phyloP scores from a whole-genome alignment of 2,797 vertebrate genomes.

The Allobates femoralis region DNA sequence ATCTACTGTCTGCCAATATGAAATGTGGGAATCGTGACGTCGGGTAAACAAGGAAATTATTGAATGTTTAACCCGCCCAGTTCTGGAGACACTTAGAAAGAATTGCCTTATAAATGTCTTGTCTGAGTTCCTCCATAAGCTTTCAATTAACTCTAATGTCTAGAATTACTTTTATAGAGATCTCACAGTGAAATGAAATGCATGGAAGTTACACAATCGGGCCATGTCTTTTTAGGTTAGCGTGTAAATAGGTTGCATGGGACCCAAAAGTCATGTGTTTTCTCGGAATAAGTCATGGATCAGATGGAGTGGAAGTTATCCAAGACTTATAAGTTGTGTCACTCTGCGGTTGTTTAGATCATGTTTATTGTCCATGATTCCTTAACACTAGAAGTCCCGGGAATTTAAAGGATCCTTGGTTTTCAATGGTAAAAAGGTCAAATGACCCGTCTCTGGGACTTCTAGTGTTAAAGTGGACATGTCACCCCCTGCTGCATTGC shows the following conservation, averaged over 20 bases:
- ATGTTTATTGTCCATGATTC: too few relatives aligned
- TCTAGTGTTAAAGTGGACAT: too few relatives aligned
- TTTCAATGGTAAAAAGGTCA: too few relatives aligned
- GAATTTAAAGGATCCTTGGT: too few relatives aligned
- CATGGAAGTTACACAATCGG: not conserved
- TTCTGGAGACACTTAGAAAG: conserved; percentile 34
- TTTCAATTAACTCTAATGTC: conserved; percentile 16
- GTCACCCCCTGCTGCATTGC: too few relatives aligned
- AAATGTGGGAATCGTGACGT: not conserved
- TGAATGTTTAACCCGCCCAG: conserved; percentile 37
- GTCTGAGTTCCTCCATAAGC: not conserved
- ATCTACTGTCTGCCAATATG: conserved; percentile 17
- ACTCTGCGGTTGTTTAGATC: not conserved
- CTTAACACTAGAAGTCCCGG: too few relatives aligned
- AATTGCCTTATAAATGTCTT: conserved; percentile 26
- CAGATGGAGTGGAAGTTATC: not conserved
- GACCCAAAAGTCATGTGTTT: not conserved
- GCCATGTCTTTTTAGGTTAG: not conserved
- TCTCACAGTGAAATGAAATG: conserved; percentile 18
- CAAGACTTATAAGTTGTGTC: not conserved
- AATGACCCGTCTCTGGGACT: too few relatives aligned
- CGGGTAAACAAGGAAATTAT: conserved; percentile 45
- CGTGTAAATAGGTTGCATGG: not conserved
- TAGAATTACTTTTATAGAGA: conserved; percentile 17
- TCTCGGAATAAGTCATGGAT: not conserved